Conservation (phyloP, 2,113 vertebrate genomes). For the Dasyurus viverrinus region DNA sequence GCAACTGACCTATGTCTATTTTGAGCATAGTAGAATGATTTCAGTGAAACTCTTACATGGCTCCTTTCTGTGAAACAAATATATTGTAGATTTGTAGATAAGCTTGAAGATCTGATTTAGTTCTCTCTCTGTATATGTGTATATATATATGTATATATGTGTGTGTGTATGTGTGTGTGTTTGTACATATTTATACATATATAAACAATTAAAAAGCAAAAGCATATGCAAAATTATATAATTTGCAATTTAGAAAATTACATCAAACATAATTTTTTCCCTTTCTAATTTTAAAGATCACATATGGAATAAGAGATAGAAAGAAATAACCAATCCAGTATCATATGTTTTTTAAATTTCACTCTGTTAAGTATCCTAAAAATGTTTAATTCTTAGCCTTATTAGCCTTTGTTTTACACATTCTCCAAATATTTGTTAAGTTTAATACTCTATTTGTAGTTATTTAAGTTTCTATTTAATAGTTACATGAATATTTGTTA, state of each 20-base stretch:
- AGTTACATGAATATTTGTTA: background rate
- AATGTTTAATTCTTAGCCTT: background rate
- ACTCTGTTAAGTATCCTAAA: background rate
- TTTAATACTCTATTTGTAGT: background rate
- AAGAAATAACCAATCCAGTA: background rate
- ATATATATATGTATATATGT: too few relatives aligned
- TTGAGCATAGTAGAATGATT: background rate
- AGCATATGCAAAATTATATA: background rate
- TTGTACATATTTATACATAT: background rate
- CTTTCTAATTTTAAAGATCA: constrained; percentile 1
- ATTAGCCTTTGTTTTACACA: background rate
- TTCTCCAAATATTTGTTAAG: constrained; percentile 50
- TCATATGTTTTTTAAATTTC: background rate
- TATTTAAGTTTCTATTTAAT: background rate
- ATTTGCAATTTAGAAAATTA: constrained; percentile 37
- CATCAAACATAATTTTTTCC: background rate
- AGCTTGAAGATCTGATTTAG: background rate
- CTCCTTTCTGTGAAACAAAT: background rate
- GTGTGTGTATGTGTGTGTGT: background rate
- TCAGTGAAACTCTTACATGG: background rate
- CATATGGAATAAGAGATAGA: background rate
- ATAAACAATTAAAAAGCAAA: background rate
- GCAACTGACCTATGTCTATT: background rate
- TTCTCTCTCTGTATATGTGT: too few relatives aligned
- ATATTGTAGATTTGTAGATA: constrained; percentile 3